Percentiles rank a stretch among this genome's conserved stretches.
These are phyloP conservation scores for Priocnemis perturbator DNA, from an alignment of 2,888 invertebrate genomes.

Conservation along the genomic window DNA sequence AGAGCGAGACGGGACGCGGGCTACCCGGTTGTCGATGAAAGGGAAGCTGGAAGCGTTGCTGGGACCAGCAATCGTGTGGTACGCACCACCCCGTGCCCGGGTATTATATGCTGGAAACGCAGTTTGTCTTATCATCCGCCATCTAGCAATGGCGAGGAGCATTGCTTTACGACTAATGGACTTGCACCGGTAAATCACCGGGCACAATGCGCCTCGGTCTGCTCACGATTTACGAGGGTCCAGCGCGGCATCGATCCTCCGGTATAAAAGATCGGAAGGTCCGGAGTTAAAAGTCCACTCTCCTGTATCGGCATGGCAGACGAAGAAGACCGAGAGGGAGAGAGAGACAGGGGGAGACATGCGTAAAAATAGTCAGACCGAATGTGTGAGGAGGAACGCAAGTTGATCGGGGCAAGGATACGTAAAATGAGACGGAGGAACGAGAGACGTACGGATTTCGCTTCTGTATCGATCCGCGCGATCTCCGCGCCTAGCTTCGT, in stretches of 20 bases:
- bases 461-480: constrained; percentile 37
- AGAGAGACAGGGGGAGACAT: neutral
- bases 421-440: neutral
- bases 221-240: constrained; percentile 59
- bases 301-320: constrained; percentile 13
- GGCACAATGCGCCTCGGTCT: constrained; percentile 54
- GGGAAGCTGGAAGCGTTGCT: constrained; percentile 48
- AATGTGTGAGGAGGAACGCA: neutral
- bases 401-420: no score
- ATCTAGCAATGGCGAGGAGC: constrained; percentile 58
- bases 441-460: neutral
- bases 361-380: neutral
- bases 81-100: constrained; percentile 11
- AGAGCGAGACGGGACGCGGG: constrained; percentile 16
- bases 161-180: constrained; percentile 68
- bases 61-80: constrained; percentile 8
- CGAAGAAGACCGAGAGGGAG: constrained; percentile 8
- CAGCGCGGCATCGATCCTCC: constrained; percentile 47
- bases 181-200: constrained; percentile 66
- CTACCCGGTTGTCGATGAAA: constrained; percentile 48
- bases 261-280: constrained; percentile 46
- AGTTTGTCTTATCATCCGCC: constrained; percentile 63
- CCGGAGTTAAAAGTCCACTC: constrained; percentile 39
- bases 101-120: constrained; percentile 52
- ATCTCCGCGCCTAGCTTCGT: constrained; percentile 33